Base-by-base conservation (phyloP, 2,888 invertebrate species). In the Chalcis sispes region DNA sequence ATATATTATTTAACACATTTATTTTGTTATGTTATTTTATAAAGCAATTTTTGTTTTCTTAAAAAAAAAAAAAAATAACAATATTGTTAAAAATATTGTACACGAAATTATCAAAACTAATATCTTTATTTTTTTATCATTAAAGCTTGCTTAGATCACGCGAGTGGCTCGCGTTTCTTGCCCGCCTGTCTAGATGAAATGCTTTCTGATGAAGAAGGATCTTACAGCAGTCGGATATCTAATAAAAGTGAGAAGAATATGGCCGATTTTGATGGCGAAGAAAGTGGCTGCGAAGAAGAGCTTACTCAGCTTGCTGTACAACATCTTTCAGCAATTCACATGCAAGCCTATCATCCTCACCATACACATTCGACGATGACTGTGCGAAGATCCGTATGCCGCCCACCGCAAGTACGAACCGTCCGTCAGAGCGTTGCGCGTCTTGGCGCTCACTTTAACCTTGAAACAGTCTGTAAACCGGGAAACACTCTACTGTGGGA, bases 401-500 rank as follows among this genome's bases (percentile, higher is more conserved):
- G 86, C 1, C 83, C 86, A 1, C 82, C 85, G 0, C 84, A 78
- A 74, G 82, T 82, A 3, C 78, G 84, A 72, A 81, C 79, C 8
- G 80, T 82, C 15, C 80, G 84, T 0, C 84, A 84, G 64, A 79
- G 82, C 0, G 82, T 82, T 20, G 79, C 84, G 1, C 81, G 83
- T 52, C 75, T 82, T 0, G 78, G 80, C 1, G 70, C 85, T 78
- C 90, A 91, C 84, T 91, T 91, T 84, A 91, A 91, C 84, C 90
- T 92, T 79, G 93, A 93, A 80, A 93, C 95, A 83, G 96, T 98
- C 29, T 97, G 97, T 87, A 94, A 95, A 82, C 95, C 96, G 50
- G 98, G 98, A 1, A 96, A 95, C 87, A 98, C 98, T 5, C 90
- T 98, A 78, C 91, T 98, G 1, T 98, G 98, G 98, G 98, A 98